Evolutionary conservation across 2,797 vertebrate species (phyloP).

Genomic region (Spinus pinus): DNA sequence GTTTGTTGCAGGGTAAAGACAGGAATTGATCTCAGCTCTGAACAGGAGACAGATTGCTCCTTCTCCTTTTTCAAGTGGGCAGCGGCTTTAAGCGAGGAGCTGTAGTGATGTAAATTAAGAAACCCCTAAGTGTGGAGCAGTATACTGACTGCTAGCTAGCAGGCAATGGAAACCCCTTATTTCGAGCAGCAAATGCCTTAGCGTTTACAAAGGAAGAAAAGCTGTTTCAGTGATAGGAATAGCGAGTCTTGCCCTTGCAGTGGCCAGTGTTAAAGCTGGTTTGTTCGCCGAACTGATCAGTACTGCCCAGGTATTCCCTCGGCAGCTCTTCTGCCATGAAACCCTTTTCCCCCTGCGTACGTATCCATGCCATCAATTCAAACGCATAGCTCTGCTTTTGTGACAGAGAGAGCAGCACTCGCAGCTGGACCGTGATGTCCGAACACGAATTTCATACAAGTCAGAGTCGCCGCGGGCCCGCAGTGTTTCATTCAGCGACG

Average conservation of each 20-base stretch:
- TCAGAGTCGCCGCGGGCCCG: rapidly evolving
- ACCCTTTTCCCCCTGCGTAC: rapidly evolving
- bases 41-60: not conserved
- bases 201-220: not conserved
- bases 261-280: not conserved
- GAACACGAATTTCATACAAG: rapidly evolving
- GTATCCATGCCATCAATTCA: not conserved
- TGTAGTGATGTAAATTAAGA: not conserved
- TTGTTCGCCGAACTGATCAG: not conserved
- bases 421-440: rapidly evolving
- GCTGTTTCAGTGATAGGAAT: not conserved
- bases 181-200: not conserved
- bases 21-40: not conserved
- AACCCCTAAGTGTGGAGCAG: not conserved
- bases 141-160: not conserved
- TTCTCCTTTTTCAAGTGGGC: not conserved
- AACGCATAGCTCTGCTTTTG: not conserved
- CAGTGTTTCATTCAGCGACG: rapidly evolving
- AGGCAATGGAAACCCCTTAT: not conserved
- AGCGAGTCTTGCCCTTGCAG: not conserved
- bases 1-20: not conserved
- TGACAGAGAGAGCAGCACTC: not conserved
- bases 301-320: not conserved
- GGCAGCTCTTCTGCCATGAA: not conserved
- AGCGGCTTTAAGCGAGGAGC: not conserved